Evolutionary conservation across 2,797 vertebrate species (phyloP).

Genomic region (Chanos chanos): DNA sequence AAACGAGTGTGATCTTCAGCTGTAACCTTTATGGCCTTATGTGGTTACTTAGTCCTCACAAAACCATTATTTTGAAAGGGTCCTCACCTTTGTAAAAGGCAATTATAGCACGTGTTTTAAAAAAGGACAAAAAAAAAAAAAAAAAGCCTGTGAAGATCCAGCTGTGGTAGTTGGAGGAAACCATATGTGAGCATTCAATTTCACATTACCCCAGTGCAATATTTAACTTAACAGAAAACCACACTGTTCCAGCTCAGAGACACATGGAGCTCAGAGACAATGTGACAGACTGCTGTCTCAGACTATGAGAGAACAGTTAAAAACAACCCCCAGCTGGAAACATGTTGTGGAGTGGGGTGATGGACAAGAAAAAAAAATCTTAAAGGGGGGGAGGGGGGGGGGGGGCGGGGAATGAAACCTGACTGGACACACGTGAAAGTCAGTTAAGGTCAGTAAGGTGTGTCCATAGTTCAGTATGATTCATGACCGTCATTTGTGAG

Average conservation of each 20-base stretch:
- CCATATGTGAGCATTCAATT: not conserved
- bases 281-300: conserved; percentile 11
- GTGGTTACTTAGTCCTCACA: conserved; percentile 46
- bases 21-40: conserved; percentile 46
- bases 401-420: not conserved
- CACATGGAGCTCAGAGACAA: conserved; percentile 3
- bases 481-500: conserved; percentile 71
- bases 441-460: conserved; percentile 57
- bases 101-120: not conserved
- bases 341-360: not conserved
- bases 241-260: not conserved
- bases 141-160: not conserved
- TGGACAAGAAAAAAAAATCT: not conserved
- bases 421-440: conserved; percentile 57
- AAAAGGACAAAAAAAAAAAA: too few species aligned
- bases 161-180: not conserved
- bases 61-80: conserved; percentile 44
- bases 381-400: not conserved
- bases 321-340: too few species aligned
- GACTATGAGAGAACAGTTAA: not conserved
- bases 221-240: conserved; percentile 1
- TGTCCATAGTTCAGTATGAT: conserved; percentile 57
- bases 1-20: conserved; percentile 17
- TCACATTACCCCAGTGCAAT: not conserved
- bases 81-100: conserved; percentile 9